Evolutionary conservation across 2,888 invertebrate species (phyloP), one percentile per base, ranked within the genome.

Genomic region (Nebria brevicollis): DNA sequence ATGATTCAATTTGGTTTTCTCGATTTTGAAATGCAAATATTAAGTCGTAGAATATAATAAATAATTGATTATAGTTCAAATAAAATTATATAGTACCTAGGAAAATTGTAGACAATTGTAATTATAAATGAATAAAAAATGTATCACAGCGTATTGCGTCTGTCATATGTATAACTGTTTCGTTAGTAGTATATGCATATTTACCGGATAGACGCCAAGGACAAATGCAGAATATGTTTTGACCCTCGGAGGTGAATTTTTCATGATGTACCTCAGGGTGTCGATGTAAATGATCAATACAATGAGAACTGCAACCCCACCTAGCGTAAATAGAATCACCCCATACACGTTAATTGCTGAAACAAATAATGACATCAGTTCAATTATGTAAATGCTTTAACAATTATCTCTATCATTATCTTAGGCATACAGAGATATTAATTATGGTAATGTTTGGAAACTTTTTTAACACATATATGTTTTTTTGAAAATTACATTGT

Each of bases 141-240:
- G 54, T 54, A 54, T 54, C 8, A 54, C 54, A 54, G 54, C 13
- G 7, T 5, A 34, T 5, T 4, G 34, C 34, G 34, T 34, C 34
- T 34, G 34, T 34, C 34, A 4, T 34, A 34, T 5, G 34, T 34
- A 34, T 34, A 34, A 34, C 34, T 34, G 34, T 34, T 34, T 54
- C 54, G 8, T 54, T 54, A 11, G 54, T 54, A 54, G 2, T 54
- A 7, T 54, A 43, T 70, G 70, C 15, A 13, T 25, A 90, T 91
- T 92, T 88, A 94, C 93, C 85, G 93, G 93, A 87, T 93, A 94
- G 15, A 93, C 92, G 82, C 91, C 91, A 81, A 93, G 87, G 25
- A 93, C 91, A 72, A 92, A 90, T 7, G 91, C 90, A 0, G 92
- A 90, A 85, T 91, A 91, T 34, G 90, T 88, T 87, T 91, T 91